A percentile compares a stretch with the other conserved stretches of the same genome.
phyloP scores from a whole-genome alignment of 2,797 vertebrate species.

The Heterohyrax brucei region DNA sequence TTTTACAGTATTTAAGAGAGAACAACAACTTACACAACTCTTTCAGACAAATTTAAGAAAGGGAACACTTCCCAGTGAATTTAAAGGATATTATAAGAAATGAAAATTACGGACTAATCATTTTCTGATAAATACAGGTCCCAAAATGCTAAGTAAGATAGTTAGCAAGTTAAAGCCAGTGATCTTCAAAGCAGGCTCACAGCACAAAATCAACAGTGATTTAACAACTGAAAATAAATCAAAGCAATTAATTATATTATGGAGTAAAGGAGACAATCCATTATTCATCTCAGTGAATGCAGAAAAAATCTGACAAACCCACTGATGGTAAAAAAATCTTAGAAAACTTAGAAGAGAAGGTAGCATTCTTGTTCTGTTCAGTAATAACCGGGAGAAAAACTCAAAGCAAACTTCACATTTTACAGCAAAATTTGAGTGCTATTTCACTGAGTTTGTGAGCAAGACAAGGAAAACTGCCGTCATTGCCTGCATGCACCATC shows the following conservation, averaged over 20 bases:
- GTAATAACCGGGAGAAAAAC: background rate
- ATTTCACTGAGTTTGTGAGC: background rate
- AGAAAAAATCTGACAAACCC: background rate
- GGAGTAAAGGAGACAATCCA: background rate
- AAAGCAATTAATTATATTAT: background rate
- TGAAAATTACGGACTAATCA: background rate
- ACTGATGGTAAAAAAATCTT: background rate
- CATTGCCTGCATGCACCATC: no score
- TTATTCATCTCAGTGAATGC: background rate
- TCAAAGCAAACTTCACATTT: background rate
- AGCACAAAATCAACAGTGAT: background rate
- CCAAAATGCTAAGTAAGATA: background rate
- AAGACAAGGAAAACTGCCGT: background rate
- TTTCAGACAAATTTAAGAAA: background rate
- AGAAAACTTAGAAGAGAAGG: background rate
- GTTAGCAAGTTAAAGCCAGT: constrained; percentile 6
- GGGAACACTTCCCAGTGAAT: background rate
- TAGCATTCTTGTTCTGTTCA: background rate
- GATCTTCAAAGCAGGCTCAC: background rate
- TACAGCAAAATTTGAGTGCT: background rate
- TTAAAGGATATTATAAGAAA: background rate
- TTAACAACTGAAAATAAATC: constrained; percentile 2
- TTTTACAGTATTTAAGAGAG: background rate
- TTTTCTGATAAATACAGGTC: background rate
- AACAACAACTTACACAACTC: background rate